A percentile compares a stretch with the other conserved stretches of the same genome.
These are phyloP conservation scores for Catocala nupta DNA, from an alignment of 2,888 invertebrate genomes.

Conservation along the genomic window DNA sequence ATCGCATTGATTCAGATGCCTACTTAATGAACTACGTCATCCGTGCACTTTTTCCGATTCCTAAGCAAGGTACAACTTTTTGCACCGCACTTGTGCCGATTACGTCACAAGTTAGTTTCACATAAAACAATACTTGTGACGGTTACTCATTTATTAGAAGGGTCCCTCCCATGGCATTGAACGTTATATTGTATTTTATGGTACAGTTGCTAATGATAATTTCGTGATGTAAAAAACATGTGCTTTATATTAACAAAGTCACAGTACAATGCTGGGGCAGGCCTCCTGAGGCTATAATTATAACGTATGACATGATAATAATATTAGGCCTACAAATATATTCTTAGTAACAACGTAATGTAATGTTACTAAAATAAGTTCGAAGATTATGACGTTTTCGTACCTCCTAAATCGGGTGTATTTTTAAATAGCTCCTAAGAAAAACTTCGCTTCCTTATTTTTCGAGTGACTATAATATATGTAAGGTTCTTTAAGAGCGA, in stretches of 20 bases:
- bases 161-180: conserved; percentile 4
- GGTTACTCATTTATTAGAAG: background rate
- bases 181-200: background rate
- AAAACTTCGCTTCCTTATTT: too few species aligned
- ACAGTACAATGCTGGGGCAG: background rate
- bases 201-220: conserved; percentile 2
- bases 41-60: conserved; percentile 12
- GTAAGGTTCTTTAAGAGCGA: too few species aligned
- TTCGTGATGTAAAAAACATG: background rate
- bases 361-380: too few species aligned
- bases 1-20: too few species aligned
- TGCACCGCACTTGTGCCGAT: conserved; percentile 34
- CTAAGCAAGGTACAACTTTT: conserved; percentile 20
- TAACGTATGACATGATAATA: too few species aligned
- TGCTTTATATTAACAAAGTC: background rate
- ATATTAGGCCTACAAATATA: too few species aligned
- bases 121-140: conserved; percentile 3
- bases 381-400: too few species aligned
- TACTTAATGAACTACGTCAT: background rate
- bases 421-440: too few species aligned
- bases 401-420: too few species aligned
- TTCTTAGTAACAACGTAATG: too few species aligned
- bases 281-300: background rate
- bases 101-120: conserved; percentile 36
- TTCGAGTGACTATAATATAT: too few species aligned